Conservation (phyloP, 2,113 vertebrate species). For the Macaca fascicularis region T2T-MFA8v1.1 NC_088377.1:123589501-123590000, state of each 20-base stretch:
- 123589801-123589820: not conserved
- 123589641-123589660: not conserved
- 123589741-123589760: not conserved
- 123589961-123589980: not conserved
- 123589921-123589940: not conserved
- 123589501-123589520: too few relatives aligned
- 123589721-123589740: not conserved
- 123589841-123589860: not conserved
- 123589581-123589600: not conserved
- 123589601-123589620: not conserved
- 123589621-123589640: not conserved
- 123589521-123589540: not conserved
- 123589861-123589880: not conserved
- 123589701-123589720: not conserved
- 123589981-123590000: not conserved
- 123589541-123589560: not conserved
- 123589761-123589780: not conserved
- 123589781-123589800: rapidly evolving
- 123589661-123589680: not conserved
- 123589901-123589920: not conserved
- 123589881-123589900: not conserved
- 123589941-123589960: not conserved
- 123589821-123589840: not conserved
- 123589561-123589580: not conserved
- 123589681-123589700: not conserved